Conservation (phyloP, 2,888 invertebrate genomes). For the Lasioglossum lativentre region DNA sequence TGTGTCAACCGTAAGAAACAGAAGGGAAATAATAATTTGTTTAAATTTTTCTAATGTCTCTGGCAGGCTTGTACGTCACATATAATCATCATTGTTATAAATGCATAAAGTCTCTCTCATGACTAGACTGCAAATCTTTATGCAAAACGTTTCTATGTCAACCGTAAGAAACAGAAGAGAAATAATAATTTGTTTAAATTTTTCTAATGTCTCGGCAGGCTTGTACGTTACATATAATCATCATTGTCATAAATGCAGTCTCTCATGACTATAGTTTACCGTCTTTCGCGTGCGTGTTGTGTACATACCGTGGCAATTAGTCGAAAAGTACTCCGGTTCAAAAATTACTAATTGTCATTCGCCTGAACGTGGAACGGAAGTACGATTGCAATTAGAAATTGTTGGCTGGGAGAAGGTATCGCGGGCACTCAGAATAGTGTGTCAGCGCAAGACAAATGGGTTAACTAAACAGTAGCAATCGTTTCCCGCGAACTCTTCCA, state of each 20-base stretch:
- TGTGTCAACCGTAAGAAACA: not conserved
- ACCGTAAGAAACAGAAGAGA: too few relatives aligned
- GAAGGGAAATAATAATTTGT: not conserved
- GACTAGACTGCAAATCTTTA: too few relatives aligned
- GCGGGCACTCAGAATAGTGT: constrained; percentile 23
- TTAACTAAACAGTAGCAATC: constrained; percentile 34
- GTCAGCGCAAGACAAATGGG: constrained; percentile 29
- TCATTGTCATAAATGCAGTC: too few relatives aligned
- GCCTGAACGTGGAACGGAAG: not conserved
- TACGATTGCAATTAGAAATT: not conserved
- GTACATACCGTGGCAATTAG: not conserved
- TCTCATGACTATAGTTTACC: too few relatives aligned
- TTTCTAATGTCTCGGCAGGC: too few relatives aligned
- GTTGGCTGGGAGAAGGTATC: not conserved
- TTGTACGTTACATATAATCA: too few relatives aligned
- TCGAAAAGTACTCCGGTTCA: not conserved
- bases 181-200: too few relatives aligned
- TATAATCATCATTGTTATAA: not conserved
- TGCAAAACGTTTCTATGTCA: too few relatives aligned
- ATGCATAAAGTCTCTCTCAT: too few relatives aligned
- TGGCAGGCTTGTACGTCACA: not conserved
- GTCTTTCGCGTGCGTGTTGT: not conserved
- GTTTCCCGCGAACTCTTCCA: not conserved
- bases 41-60: not conserved
- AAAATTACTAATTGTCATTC: not conserved